Conservation (phyloP, 1,140 invertebrate genomes). For the Eubasilissa regina region DNA sequence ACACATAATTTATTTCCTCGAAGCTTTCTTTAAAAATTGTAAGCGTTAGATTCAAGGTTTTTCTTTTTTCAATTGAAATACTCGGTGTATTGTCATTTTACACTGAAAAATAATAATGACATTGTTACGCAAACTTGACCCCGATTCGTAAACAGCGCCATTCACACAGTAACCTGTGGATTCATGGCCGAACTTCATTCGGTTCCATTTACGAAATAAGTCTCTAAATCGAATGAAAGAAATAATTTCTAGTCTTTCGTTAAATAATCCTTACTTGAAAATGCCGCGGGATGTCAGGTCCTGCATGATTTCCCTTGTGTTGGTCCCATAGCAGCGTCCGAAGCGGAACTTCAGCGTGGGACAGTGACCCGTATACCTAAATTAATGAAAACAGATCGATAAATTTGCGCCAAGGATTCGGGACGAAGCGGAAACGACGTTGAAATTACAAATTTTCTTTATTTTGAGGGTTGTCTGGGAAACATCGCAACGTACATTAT, state of each 20-base stretch:
- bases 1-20: no score
- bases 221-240: not conserved
- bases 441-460: no score
- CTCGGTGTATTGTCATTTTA: not conserved
- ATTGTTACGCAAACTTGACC: slow-evolving; percentile 42
- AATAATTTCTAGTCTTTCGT: not conserved
- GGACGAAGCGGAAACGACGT: slow-evolving; percentile 23
- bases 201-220: slow-evolving; percentile 15
- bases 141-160: slow-evolving; percentile 34
- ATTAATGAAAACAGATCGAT: slow-evolving; percentile 59
- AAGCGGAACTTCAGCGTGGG: slow-evolving; percentile 81
- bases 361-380: slow-evolving; percentile 83
- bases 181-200: slow-evolving; percentile 31
- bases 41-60: no score
- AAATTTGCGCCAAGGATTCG: slow-evolving; percentile 35
- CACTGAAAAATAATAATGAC: not conserved
- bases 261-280: slow-evolving; percentile 29
- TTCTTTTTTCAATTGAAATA: no score
- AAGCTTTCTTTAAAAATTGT: no score
- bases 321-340: slow-evolving; percentile 80
- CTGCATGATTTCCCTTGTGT: slow-evolving; percentile 79
- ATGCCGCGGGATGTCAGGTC: slow-evolving; percentile 70
- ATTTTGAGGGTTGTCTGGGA: not conserved
- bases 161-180: slow-evolving; percentile 44
- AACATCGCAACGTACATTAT: no score